phyloP scores from a whole-genome alignment of 2,113 vertebrate genomes.

The Erythrocercus mccallii region DNA sequence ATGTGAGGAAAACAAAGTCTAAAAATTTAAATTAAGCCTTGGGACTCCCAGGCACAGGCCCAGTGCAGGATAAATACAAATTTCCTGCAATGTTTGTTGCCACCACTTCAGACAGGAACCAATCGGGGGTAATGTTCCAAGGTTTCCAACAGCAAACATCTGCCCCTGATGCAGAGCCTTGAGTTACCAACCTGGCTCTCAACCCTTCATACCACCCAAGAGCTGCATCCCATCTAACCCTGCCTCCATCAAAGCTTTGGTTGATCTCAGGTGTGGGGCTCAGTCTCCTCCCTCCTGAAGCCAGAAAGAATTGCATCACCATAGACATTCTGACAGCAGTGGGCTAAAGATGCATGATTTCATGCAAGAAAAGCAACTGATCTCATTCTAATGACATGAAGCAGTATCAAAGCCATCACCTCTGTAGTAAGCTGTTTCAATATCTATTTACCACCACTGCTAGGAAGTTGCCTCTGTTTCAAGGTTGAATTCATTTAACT shows the following conservation, averaged over 20 bases:
- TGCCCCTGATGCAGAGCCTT: neutral
- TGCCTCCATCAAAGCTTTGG: neutral
- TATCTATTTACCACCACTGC: neutral
- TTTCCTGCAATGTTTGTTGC: neutral
- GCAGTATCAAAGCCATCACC: neutral
- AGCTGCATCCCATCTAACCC: fast-evolving
- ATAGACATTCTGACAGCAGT: neutral
- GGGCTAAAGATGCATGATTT: neutral
- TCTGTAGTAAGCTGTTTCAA: neutral
- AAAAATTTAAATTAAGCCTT: neutral
- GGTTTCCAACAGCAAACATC: neutral
- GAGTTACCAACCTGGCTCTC: neutral
- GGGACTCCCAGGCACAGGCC: neutral
- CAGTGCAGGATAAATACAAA: neutral
- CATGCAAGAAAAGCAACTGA: neutral
- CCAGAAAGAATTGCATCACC: neutral
- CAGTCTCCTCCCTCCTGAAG: neutral
- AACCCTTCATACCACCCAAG: fast-evolving
- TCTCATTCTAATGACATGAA: neutral
- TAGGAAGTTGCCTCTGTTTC: neutral
- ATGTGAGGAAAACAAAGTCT: neutral
- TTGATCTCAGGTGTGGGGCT: neutral
- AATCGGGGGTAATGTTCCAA: neutral
- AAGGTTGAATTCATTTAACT: constrained; percentile 13
- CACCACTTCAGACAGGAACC: neutral